A percentile compares a stretch with the other conserved stretches of the same genome.
These are phyloP conservation scores for Balaenoptera acutorostrata DNA, from an alignment of 2,113 vertebrate species.

Conservation along the genomic window DNA sequence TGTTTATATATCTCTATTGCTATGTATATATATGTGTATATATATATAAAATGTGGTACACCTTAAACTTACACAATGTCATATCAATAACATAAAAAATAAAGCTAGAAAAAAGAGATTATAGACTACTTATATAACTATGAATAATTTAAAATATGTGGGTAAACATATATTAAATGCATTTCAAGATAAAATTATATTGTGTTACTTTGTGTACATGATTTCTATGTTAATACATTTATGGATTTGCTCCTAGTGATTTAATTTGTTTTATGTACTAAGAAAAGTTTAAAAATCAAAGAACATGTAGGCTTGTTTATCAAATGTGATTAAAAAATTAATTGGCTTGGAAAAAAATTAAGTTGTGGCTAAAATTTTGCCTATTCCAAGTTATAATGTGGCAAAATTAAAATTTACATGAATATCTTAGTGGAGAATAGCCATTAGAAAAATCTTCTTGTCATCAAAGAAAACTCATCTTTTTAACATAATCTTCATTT, in stretches of 20 bases:
- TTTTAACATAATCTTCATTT: not conserved
- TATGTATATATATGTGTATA: no score
- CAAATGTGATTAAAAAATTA: not conserved
- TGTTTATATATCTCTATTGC: no score
- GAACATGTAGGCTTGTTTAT: slow-evolving; percentile 15
- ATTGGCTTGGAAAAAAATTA: not conserved
- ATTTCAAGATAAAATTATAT: slow-evolving; percentile 8
- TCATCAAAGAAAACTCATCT: not conserved
- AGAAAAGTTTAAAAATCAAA: not conserved
- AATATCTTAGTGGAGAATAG: not conserved
- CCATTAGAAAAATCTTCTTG: not conserved
- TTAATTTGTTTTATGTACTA: slow-evolving; percentile 43
- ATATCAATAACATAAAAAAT: not conserved
- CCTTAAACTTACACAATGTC: not conserved
- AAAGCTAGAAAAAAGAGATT: not conserved
- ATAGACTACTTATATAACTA: not conserved
- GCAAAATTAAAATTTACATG: not conserved
- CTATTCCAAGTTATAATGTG: not conserved
- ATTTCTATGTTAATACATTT: not conserved
- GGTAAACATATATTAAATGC: not conserved
- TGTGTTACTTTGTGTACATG: not conserved
- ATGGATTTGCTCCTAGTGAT: not conserved
- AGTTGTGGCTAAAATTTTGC: not conserved
- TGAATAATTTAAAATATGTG: not conserved
- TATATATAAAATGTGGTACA: not conserved